phyloP scores from a whole-genome alignment of 30 jellyfish, hydroid and myxozoan species.

The Catostylus mosaicus region DNA sequence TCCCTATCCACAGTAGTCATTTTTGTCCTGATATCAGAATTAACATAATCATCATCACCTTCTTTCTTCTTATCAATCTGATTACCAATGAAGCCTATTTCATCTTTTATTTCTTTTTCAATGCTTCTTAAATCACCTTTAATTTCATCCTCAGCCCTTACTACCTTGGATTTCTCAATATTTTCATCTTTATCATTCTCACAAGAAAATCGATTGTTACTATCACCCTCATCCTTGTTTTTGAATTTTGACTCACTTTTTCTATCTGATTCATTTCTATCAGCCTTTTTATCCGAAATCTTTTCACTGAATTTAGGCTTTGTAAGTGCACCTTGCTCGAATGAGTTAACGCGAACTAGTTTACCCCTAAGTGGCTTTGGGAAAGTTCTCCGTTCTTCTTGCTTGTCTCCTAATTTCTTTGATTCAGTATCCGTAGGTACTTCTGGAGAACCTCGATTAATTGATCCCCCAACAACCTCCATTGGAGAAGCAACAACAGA shows the following conservation, averaged over 20 bases:
- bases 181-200: too few species aligned
- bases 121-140: too few species aligned
- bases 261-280: background rate
- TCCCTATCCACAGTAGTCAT: background rate
- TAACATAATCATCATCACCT: too few species aligned
- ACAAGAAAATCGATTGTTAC: background rate
- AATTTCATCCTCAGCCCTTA: too few species aligned
- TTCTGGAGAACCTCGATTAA: background rate
- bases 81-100: too few species aligned
- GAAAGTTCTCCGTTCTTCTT: conserved; percentile 2
- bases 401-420: background rate
- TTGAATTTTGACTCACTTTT: background rate
- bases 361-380: conserved; percentile 60
- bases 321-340: conserved; percentile 65
- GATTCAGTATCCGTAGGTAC: background rate
- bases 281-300: background rate
- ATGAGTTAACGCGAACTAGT: conserved; percentile 53
- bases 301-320: conserved; percentile 15
- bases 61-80: too few species aligned
- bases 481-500: background rate
- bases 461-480: background rate
- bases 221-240: background rate
- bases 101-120: too few species aligned
- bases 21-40: too few species aligned
- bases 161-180: too few species aligned